Base-by-base conservation (phyloP, 2,797 vertebrate genomes). In the Harpagifer antarcticus region DNA sequence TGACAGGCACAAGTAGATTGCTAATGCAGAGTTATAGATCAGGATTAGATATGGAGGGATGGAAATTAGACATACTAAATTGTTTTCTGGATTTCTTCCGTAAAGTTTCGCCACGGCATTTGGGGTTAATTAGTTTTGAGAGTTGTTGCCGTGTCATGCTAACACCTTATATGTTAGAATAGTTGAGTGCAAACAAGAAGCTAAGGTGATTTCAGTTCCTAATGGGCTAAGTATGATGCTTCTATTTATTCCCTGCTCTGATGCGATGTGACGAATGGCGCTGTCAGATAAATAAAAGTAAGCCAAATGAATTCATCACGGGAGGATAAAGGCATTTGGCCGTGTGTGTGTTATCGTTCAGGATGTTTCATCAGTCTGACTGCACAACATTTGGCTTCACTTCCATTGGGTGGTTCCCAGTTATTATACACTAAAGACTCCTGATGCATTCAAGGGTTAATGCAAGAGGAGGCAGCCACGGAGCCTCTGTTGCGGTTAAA, bases 351-450 rank as follows among this genome's bases (percentile, higher is more conserved):
- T 45, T 66, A 76, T 81, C 72, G 88, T 86, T 79, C 87, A 74
- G 52, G 61, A 31, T 58, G 43, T 86, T 89, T 84, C 82, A 84
- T 88, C 77, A 86, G 49, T n/a, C n/a, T n/a, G n/a, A 52, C 55
- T 57, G 74, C 75, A 64, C 15, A 81, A 67, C 48, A 40, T 79
- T 83, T 88, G 69, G 76, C 81, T 78, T 72, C 48, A 37, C 65
- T 69, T 63, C 73, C 44, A 70, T 44, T 3, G 16, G 43, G 52
- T 33, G 20, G 31, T 52, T 74, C 68, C 64, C 50, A 8, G 31
- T 47, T 57, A 66, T 80, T 80, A 56, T 42, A 62, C 67, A 58
- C 45, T 27, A 55, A 72, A 63, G 75, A 84, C 78, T 42, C 45
- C 67, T 33, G 65, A 79, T 72, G 27, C 57, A 63, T 80, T 67